A percentile compares a stretch with the other conserved stretches of the same genome.
These are phyloP conservation scores for Penaeus vannamei DNA, from an alignment of 1,140 invertebrate genomes.

Conservation along the genomic window DNA sequence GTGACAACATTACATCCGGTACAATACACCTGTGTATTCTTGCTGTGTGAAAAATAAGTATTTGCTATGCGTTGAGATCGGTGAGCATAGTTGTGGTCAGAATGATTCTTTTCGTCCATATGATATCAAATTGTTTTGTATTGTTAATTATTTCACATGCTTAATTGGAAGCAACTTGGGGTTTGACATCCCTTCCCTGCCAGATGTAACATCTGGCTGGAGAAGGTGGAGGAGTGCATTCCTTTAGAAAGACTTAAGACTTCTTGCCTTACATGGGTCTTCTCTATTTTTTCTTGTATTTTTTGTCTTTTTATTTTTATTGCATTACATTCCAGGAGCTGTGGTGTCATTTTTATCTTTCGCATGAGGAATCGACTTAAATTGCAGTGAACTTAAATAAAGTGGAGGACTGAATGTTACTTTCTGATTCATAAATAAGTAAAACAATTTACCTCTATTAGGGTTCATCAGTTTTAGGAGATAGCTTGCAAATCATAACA, in stretches of 20 bases:
- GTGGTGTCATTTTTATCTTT: conserved; percentile 23
- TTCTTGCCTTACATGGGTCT: conserved; percentile 35
- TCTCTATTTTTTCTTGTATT: conserved; percentile 1
- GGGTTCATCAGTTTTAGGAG: neutral
- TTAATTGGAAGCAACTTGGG: conserved; percentile 51
- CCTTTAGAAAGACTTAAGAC: conserved; percentile 48
- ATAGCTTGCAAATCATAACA: conserved; percentile 32
- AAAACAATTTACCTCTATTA: neutral
- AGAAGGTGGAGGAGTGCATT: conserved; percentile 54
- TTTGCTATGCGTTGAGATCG: conserved; percentile 19
- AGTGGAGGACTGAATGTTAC: no score
- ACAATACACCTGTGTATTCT: conserved; percentile 20
- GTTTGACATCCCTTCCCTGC: conserved; percentile 35
- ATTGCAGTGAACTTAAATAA: neutral
- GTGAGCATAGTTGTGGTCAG: neutral
- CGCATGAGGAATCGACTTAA: neutral
- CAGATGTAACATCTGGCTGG: neutral
- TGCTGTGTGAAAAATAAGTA: conserved; percentile 22
- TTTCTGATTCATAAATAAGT: neutral
- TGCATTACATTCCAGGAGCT: conserved; percentile 37
- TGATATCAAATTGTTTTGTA: conserved; percentile 5
- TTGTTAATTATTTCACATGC: conserved; percentile 26
- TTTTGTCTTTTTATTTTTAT: conserved; percentile 24
- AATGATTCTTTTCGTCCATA: conserved; percentile 4
- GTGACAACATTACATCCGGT: conserved; percentile 34